Evolutionary conservation across 92 coral and sea anemone genomes (phyloP).

Genomic region (Zoanthus gigantus): DNA sequence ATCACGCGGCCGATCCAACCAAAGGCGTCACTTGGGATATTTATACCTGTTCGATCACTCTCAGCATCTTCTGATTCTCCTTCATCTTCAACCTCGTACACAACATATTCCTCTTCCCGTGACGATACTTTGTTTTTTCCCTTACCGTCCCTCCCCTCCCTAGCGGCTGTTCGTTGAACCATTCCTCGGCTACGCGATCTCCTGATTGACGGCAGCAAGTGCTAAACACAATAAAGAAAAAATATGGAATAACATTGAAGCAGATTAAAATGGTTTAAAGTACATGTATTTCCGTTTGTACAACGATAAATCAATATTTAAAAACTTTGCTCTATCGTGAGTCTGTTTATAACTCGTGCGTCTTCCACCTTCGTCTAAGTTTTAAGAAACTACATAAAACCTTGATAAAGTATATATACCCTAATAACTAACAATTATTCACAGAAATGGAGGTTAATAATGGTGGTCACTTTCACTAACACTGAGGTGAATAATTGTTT

Average conservation of each 20-base stretch:
- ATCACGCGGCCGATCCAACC: not conserved
- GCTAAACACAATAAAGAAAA: not conserved
- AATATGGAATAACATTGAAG: not conserved
- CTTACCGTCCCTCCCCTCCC: constrained; percentile 11
- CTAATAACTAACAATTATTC: too few relatives aligned
- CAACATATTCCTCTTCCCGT: constrained; percentile 74
- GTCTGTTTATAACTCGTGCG: not conserved
- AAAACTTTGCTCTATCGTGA: too few relatives aligned
- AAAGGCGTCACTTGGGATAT: not conserved
- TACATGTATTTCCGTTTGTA: not conserved
- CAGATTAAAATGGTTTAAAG: not conserved
- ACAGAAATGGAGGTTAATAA: too few relatives aligned
- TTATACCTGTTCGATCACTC: not conserved
- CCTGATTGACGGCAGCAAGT: constrained; percentile 27
- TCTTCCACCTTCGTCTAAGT: not conserved
- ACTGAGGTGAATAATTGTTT: too few relatives aligned
- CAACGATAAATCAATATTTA: not conserved
- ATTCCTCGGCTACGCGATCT: constrained; percentile 48
- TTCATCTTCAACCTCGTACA: constrained; percentile 89
- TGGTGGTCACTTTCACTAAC: too few relatives aligned
- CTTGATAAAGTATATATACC: too few relatives aligned
- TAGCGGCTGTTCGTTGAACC: constrained; percentile 23
- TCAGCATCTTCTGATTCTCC: constrained; percentile 88
- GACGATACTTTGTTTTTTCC: constrained; percentile 24
- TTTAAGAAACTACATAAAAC: too few relatives aligned